A percentile compares a stretch with the other conserved stretches of the same genome.
Evolutionary conservation across 2,797 vertebrate genomes (phyloP).

Genomic region (Alfaro cultratus): DNA sequence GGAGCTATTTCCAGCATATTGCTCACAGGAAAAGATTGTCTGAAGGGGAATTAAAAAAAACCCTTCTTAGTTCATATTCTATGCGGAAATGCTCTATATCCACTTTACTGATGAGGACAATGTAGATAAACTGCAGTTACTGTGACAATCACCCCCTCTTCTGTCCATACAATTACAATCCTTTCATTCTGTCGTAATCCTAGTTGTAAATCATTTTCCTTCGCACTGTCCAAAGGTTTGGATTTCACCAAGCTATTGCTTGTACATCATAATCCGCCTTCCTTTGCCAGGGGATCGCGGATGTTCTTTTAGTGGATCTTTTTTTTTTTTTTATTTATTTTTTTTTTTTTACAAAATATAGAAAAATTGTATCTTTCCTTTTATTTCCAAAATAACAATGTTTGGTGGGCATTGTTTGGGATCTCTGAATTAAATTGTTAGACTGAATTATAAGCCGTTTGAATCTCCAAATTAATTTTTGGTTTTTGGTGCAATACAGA

Average conservation of each 20-base stretch:
- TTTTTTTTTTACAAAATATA: constrained; percentile 20
- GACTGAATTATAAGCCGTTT: constrained; percentile 55
- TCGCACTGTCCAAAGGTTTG: constrained; percentile 45
- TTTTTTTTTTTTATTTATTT: constrained; percentile 31
- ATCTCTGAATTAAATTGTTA: constrained; percentile 47
- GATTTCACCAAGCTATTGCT: constrained; percentile 48
- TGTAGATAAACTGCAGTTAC: constrained; percentile 57
- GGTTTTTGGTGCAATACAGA: constrained; percentile 34
- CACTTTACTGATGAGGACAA: constrained; percentile 48
- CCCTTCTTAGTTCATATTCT: constrained; percentile 53
- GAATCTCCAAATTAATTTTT: constrained; percentile 25
- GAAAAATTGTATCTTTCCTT: constrained; percentile 49
- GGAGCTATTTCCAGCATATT: constrained; percentile 66
- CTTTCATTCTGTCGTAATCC: constrained; percentile 44
- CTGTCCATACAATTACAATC: constrained; percentile 37
- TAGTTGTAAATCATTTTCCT: constrained; percentile 44
- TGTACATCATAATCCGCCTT: constrained; percentile 43
- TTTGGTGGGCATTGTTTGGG: constrained; percentile 48
- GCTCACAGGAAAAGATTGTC: constrained; percentile 60
- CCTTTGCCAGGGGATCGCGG: constrained; percentile 42
- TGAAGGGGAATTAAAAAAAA: constrained; percentile 29
- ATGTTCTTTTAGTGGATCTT: constrained; percentile 41
- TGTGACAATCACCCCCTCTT: constrained; percentile 32
- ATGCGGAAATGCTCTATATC: constrained; percentile 61
- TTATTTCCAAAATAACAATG: constrained; percentile 46